Base-by-base conservation (phyloP, 2,113 vertebrate species). In the Phrynosoma blainvillii region DNA sequence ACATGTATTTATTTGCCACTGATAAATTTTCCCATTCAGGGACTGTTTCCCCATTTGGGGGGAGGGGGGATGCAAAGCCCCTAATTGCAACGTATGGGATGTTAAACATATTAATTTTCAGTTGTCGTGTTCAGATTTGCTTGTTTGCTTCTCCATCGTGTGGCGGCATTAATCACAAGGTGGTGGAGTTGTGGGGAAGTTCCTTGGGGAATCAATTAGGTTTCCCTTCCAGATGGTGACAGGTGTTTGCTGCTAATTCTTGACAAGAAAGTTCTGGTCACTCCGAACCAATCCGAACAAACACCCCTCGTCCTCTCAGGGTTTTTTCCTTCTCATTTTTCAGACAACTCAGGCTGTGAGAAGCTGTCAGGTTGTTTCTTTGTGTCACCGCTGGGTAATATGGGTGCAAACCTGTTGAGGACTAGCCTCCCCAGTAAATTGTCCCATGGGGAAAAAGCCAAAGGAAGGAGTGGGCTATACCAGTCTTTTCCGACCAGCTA, bases 71-170 rank as follows among this genome's bases (percentile, higher is more conserved):
- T 92, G 93, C 90, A 92, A 92, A 95, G 85, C 90, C 93, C 92
- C 47, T 94, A 90, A 79, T 36, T 93, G 95, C 92, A 93, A 90
- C 91, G 88, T 92, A 87, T 81, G 92, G 92, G 92, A 36, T 73
- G 52, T 96, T 96, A 93, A 91, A 91, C 87, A 95, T 91, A 87
- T 94, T 96, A 95, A 97, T 97, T 93, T 95, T 94, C 93, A 89
- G 1, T 89, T 90, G 86, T 86, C 85, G 90, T 92, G 91, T 92
- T 71, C 59, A 93, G 1, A 20, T 32, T 23, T 66, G 20, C 94
- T 95, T 89, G 8, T 59, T 59, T 75, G 20, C 75, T 75, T 56
- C 40, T 18, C 95, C 92, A 93, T 90, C 91, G n/a, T 5, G 84
- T 88, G 89, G 90, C 90, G 94, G 95, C 93, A 94, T 95, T 95